Base-by-base conservation (phyloP, 2,888 invertebrate genomes). In the Tupiocoris notatus region DNA sequence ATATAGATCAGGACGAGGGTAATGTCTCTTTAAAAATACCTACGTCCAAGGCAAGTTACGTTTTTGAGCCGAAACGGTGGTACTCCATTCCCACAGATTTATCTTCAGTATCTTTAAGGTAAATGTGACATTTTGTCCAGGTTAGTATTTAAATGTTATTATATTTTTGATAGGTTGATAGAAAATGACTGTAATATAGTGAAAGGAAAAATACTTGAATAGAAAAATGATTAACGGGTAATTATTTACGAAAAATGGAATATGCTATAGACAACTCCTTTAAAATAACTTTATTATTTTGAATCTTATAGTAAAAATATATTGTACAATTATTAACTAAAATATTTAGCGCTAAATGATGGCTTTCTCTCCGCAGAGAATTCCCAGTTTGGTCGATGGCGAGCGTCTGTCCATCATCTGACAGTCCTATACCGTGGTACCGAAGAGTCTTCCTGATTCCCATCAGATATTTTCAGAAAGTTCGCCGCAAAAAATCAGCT, bases 381-480 rank as follows among this genome's bases (percentile, higher is more conserved):
- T 39, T 39, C 39, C 39, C 39, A 39, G 39, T 39, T 12, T 39
- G 39, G 39, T 39, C 39, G 12, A 39, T 39, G 39, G 39, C 59
- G 24, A 70, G 59, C 70, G 58, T 68, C 17, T 59, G 62, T 3
- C 61, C 62, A 21, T 73, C 62, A 20, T 62, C 39, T 2, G 22
- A 21, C 39, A 21, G 3, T 1, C 17, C 24, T 17, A 25, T 75
- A 3, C 75, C 75, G 25, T 75, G 75, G 75, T 75, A 66, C 59
- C n/a, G 59, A 1, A n/a, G 66, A 16, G 23, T 57, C 23, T 65
- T 79, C 21, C 66, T 79, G 65, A 58, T 75, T 12, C 76, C 77
- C 7, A 78, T 80, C 22, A 77, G 68, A 7, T 65, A 77, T 12
- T 80, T 79, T 79, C 71, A 78, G 21, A 66, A 62, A 16, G 1